Evolutionary conservation across 1,140 invertebrate species (phyloP), one percentile per base, ranked within the genome.

Genomic region (Tribolium castaneum): DNA sequence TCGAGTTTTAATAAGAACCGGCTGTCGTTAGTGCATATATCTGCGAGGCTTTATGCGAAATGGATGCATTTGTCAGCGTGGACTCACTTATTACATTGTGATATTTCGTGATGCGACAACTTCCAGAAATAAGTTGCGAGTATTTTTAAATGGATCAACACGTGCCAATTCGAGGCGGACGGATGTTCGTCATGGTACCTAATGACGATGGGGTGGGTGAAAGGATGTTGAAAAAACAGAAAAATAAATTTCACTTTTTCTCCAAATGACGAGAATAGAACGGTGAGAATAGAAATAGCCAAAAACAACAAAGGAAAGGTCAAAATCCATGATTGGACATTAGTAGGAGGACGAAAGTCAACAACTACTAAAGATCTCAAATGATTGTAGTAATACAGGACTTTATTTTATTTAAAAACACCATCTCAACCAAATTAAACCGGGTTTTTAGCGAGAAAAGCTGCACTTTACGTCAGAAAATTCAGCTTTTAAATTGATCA

Each of bases 121-220:
- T 66, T 34, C 59, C 34, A 25, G 30, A 66, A 66, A 66, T 66
- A 66, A 66, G 12, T 66, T 12, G 25, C 25, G 25, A 9, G 30
- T 66, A 66, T 66, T 66, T 66, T 66, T 66, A 66, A 66, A 59
- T 34, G 10, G 10, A 66, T 66, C 59, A 66, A 66, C 59, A 66
- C 14, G 59, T 66, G 59, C 59, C 59, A 66, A 66, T 66, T 66
- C n/a, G 10, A 35, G 10, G 22, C 59, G 59, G 25, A 34, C 59
- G 59, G 59, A 66, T 66, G 59, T 66, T 66, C 59, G 59, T 66
- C 59, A 66, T 66, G 30, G 9, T 59, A 30, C 59, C 59, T 45
- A 45, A 45, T 45, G 39, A 45, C 39, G 39, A 45, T 45, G 39
- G 22, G 54, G 54, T 16, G 52, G 52, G 16, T 16, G n/a, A 16